Evolutionary conservation across 2,113 vertebrate genomes (phyloP), one percentile per base, ranked within the genome.

Genomic region (Percina caprodes): DNA sequence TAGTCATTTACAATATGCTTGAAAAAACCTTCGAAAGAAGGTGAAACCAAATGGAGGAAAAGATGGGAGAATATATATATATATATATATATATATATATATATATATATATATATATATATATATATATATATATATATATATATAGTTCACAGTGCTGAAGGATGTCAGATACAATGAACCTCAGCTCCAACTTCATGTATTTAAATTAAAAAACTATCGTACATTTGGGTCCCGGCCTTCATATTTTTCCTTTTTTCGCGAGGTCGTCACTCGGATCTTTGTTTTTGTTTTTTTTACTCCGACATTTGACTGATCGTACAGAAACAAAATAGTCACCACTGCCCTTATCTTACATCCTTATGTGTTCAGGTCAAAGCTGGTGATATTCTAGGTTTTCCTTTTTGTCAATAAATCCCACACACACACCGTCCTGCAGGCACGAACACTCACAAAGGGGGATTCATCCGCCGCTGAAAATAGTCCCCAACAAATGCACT

Each of bases 71-170:
- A n/a, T n/a, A n/a, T n/a, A 30, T 30, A 30, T 30, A 30, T 30
- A 30, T 30, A 30, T 30, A 30, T 30, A 30, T 15, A 59, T 77
- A 11, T 18, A 9, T 58, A 24, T 26, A 26, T 13, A 15, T 58
- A 13, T 77, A 11, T 18, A 9, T 58, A 24, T 26, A 7, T 13
- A 15, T 58, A 24, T 35, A 35, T 35, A 35, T 6, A 35, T 35
- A 35, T 42, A 11, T 42, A 42, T 42, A 11, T 18, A 59, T 77
- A 4, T 18, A 10, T 58, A 26, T 26, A 26, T 14, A 15, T 58
- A 24, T 35, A 52, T 52, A 78, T 55, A 23, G 66, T 62, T 89
- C 88, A 89, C 88, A 90, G 86, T 89, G 91, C 89, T 82, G 82
- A 82, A 83, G 68, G 75, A 89, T 21, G 74, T 74, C 35, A 42